Conservation (phyloP, 2,888 invertebrate genomes). For the Caenorhabditis macrosperma region DNA sequence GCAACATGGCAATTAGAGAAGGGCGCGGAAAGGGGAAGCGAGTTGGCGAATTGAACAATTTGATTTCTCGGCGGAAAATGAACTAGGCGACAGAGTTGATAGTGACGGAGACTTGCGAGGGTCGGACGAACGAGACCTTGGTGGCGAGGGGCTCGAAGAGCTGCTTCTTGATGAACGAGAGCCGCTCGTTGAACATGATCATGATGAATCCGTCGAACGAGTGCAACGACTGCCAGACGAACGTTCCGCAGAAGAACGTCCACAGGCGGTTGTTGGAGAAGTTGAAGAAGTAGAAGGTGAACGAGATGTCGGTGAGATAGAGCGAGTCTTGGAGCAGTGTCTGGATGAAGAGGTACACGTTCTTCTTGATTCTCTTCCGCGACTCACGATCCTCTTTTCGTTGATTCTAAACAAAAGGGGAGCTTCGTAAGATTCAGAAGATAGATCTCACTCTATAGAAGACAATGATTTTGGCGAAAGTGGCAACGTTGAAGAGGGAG, state of each 20-base stretch:
- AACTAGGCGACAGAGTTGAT: neutral
- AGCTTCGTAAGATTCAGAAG: neutral
- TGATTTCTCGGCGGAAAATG: neutral
- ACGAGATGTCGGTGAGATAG: constrained; percentile 30
- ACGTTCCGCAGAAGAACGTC: constrained; percentile 37
- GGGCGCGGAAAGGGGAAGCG: no score
- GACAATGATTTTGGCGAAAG: constrained; percentile 23
- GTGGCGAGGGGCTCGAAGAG: constrained; percentile 18
- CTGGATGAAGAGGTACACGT: constrained; percentile 32
- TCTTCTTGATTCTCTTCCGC: constrained; percentile 29
- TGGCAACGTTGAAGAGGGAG: constrained; percentile 15
- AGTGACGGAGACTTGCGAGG: constrained; percentile 14
- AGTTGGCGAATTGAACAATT: no score
- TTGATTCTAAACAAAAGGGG: constrained; percentile 24
- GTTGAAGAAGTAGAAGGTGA: constrained; percentile 23
- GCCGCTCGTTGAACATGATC: constrained; percentile 16
- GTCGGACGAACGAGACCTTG: constrained; percentile 18
- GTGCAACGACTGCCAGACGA: constrained; percentile 36
- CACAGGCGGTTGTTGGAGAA: constrained; percentile 11
- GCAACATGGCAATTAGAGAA: neutral
- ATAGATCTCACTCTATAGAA: constrained; percentile 19
- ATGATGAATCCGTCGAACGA: constrained; percentile 33
- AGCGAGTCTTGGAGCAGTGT: constrained; percentile 40
- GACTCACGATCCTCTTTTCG: constrained; percentile 22
- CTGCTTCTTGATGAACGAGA: neutral